phyloP scores from a whole-genome alignment of 2,113 vertebrate genomes.

The Cephalopterus ornatus region DNA sequence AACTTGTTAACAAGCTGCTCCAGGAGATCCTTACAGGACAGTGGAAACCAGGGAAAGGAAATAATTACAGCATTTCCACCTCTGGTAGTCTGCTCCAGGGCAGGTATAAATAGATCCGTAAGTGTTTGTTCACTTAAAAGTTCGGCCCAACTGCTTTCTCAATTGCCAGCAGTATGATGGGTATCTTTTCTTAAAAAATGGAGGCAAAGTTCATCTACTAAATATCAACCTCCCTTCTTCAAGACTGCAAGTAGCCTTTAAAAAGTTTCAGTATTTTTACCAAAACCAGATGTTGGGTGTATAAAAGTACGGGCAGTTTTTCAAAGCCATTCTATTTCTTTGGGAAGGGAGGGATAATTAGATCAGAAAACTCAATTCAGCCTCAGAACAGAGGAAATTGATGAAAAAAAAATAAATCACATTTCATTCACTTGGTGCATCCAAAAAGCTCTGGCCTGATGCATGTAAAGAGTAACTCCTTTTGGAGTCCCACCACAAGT shows the following conservation, averaged over 20 bases:
- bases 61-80: constrained; percentile 59
- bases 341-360: background rate
- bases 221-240: background rate
- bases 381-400: background rate
- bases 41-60: constrained; percentile 41
- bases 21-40: constrained; percentile 40
- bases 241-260: background rate
- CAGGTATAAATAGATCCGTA: constrained; percentile 65
- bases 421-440: background rate
- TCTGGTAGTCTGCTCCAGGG: constrained; percentile 57
- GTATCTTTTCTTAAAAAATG: background rate
- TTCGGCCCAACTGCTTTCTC: constrained; percentile 30
- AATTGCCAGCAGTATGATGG: background rate
- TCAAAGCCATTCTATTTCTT: background rate
- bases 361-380: background rate
- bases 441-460: background rate
- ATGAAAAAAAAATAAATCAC: background rate
- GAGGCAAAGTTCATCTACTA: background rate
- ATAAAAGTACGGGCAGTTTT: background rate
- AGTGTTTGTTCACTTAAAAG: constrained; percentile 40
- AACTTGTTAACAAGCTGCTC: constrained; percentile 51
- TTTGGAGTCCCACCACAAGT: background rate
- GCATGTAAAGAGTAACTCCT: background rate
- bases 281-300: background rate
- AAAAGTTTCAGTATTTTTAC: background rate